Evolutionary conservation across 2,113 vertebrate genomes (phyloP).

Genomic region (Plecotus auritus): DNA sequence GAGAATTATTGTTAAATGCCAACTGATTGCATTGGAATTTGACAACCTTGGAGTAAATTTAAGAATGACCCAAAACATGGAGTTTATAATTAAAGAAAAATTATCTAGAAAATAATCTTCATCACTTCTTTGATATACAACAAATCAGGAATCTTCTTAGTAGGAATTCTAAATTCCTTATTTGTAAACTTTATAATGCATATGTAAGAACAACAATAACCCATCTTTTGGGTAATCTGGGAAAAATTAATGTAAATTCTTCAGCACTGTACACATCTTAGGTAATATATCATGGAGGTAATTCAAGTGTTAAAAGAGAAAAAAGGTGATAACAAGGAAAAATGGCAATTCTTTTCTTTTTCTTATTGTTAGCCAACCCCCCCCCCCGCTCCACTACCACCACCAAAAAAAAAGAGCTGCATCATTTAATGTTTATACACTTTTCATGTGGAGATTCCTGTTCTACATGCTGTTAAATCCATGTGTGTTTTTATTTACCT

Average conservation of each 20-base stretch:
- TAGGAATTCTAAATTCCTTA: neutral
- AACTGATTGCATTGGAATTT: neutral
- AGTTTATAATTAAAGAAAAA: neutral
- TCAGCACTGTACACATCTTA: neutral
- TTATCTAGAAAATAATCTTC: neutral
- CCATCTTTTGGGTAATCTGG: neutral
- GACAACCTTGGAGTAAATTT: neutral
- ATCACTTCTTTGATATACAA: neutral
- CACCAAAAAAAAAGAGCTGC: neutral
- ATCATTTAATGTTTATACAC: neutral
- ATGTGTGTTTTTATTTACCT: neutral
- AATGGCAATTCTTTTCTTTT: neutral
- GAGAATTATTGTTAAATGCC: neutral
- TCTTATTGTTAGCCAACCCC: neutral
- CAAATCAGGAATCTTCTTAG: neutral
- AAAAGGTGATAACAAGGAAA: neutral
- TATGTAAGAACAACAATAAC: neutral
- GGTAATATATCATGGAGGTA: neutral
- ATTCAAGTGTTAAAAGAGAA: neutral
- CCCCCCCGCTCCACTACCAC: neutral
- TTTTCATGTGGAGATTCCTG: neutral
- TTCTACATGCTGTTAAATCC: neutral
- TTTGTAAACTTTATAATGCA: neutral
- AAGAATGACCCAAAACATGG: neutral
- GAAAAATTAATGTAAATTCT: neutral